Evolutionary conservation across 1,140 invertebrate species (phyloP), one percentile per base, ranked within the genome.

Genomic region (Mesaphorura yosii): DNA sequence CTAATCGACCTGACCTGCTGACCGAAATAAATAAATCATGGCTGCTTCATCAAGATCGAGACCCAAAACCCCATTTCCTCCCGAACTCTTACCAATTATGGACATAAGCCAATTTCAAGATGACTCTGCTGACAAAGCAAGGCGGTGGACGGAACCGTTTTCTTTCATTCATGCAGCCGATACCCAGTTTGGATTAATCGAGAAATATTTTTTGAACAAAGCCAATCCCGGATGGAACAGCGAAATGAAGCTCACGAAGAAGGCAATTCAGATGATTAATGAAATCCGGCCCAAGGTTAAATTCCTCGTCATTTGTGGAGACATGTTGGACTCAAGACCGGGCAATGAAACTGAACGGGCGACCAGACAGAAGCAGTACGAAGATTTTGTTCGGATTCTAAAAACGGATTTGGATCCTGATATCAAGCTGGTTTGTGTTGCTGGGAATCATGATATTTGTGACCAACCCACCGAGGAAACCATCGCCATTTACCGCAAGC

Each of bases 241-340:
- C 58, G 76, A 78, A 64, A 72, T 75, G 5, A 51, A 55, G n/a
- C 63, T 74, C 14, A 64, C 68, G 1, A 61, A 60, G 25, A 51
- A 64, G 51, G 65, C 69, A n/a, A 70, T 78, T 19, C 29, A 67
- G 14, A 67, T 67, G 47, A 63, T 73, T 5, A 78, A 78, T 63
- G 38, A 55, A 23, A 68, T 77, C 63, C 58, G 48, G 1, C 76
- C 75, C 1, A 69, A 65, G 51, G 76, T 77, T 25, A 67, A 66
- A 37, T 78, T 78, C 64, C 65, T 78, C 34, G 66, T 78, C n/a
- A 66, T 78, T n/a, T 77, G 77, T 63, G 76, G 76, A 3, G 76
- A 78, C 64, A 63, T 78, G 37, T 61, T 73, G 28, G 68, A 78
- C 64, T 72, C 72, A 26, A 67, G 68, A 56, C 74, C 73, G 5